Percentiles rank a stretch among this genome's conserved stretches.
phyloP scores from a whole-genome alignment of 1,140 invertebrate species.

The Microplitis mediator region DNA sequence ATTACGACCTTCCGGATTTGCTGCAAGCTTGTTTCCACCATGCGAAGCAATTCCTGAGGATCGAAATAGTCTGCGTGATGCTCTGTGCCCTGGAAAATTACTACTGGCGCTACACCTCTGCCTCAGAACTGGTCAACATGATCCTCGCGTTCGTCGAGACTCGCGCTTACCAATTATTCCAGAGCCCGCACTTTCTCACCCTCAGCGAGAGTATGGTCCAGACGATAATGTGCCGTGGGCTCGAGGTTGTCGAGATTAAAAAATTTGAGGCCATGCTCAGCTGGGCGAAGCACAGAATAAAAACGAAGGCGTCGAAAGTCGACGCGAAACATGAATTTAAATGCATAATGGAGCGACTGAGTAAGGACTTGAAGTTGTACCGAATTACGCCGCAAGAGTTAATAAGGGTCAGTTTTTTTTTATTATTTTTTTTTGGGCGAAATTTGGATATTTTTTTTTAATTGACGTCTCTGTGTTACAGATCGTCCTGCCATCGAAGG shows the following conservation, averaged over 20 bases:
- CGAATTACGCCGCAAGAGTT: slow-evolving; percentile 91
- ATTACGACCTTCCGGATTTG: slow-evolving; percentile 91
- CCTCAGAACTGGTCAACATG: slow-evolving; percentile 92
- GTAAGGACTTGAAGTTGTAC: slow-evolving; percentile 86
- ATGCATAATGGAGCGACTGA: slow-evolving; percentile 88
- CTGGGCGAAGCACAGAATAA: slow-evolving; percentile 86
- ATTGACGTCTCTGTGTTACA: slow-evolving; percentile 50
- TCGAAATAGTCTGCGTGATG: slow-evolving; percentile 92
- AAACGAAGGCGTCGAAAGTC: slow-evolving; percentile 72
- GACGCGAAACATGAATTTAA: slow-evolving; percentile 89
- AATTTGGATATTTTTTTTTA: slow-evolving; percentile 3
- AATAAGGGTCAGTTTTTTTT: slow-evolving; percentile 71
- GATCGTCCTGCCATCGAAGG: slow-evolving; percentile 90
- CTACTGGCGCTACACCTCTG: slow-evolving; percentile 93
- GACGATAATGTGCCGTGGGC: slow-evolving; percentile 88
- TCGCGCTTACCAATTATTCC: slow-evolving; percentile 81
- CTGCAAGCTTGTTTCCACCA: slow-evolving; percentile 94
- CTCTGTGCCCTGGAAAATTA: slow-evolving; percentile 91
- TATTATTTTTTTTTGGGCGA: background rate
- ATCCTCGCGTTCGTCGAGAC: slow-evolving; percentile 90
- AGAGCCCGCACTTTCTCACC: slow-evolving; percentile 80
- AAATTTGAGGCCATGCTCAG: slow-evolving; percentile 93
- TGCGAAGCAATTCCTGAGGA: slow-evolving; percentile 89
- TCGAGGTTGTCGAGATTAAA: slow-evolving; percentile 86
- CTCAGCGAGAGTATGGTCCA: slow-evolving; percentile 94